These are phyloP conservation scores for Gonioctena quinquepunctata DNA, from an alignment of 1,140 invertebrate species.

Conservation along the genomic window DNA sequence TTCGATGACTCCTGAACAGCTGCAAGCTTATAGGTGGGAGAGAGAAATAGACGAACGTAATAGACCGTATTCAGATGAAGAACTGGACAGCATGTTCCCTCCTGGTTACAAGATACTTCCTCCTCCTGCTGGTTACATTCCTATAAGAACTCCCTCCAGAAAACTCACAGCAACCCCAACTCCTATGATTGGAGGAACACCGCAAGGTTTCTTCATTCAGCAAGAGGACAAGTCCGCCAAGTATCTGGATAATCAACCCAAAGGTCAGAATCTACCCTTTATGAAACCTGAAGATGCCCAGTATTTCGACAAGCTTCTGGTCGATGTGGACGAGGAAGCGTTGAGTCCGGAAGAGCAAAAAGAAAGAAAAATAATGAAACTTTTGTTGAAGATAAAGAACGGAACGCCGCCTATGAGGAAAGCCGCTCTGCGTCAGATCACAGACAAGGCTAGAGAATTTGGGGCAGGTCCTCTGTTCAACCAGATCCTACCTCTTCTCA, in stretches of 20 bases:
- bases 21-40: slow-evolving; percentile 98
- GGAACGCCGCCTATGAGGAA: slow-evolving; percentile 99
- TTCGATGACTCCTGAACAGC: slow-evolving; percentile 98
- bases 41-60: slow-evolving; percentile 98
- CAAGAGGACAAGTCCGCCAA: slow-evolving; percentile 82
- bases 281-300: slow-evolving; percentile 99
- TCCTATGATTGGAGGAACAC: slow-evolving; percentile 79
- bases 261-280: slow-evolving; percentile 90
- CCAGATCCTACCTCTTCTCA: slow-evolving; percentile 96
- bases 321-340: slow-evolving; percentile 97
- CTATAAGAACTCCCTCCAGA: slow-evolving; percentile 94
- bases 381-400: slow-evolving; percentile 98
- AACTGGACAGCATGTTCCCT: slow-evolving; percentile 96
- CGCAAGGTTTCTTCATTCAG: slow-evolving; percentile 96
- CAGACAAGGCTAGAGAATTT: slow-evolving; percentile 97
- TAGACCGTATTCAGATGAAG: slow-evolving; percentile 93
- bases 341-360: slow-evolving; percentile 96
- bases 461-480: slow-evolving; percentile 98
- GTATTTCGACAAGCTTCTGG: slow-evolving; percentile 97
- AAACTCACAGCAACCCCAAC: slow-evolving; percentile 98
- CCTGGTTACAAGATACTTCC: slow-evolving; percentile 97
- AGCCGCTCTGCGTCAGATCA: slow-evolving; percentile 95
- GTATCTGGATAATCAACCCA: slow-evolving; percentile 96
- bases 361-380: slow-evolving; percentile 98
- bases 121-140: slow-evolving; percentile 94